These are phyloP conservation scores for Nannoperca obscura DNA, from an alignment of 2,797 vertebrate species.

Conservation along the genomic window DNA sequence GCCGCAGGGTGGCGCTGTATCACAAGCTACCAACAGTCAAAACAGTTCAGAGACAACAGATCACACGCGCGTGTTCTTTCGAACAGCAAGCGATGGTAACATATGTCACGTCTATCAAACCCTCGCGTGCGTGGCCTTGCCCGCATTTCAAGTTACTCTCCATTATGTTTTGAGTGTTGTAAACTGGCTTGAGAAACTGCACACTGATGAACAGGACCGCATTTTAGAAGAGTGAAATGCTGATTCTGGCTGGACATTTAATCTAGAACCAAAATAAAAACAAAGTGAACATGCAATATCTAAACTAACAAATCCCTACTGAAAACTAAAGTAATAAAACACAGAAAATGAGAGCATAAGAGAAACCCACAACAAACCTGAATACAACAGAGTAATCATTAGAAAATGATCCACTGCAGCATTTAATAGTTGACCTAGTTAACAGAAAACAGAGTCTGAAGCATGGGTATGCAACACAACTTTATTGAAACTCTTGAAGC, in stretches of 20 bases:
- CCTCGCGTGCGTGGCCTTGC: neutral
- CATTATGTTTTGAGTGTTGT: neutral
- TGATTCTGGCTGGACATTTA: neutral
- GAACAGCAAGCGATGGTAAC: neutral
- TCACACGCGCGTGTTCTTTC: neutral
- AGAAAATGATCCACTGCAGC: neutral
- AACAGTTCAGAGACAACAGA: no score
- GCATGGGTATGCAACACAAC: conserved; percentile 85
- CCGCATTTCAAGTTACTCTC: neutral
- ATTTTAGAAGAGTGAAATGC: neutral
- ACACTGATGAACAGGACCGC: neutral
- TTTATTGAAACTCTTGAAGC: conserved; percentile 90
- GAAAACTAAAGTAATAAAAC: neutral
- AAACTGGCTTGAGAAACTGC: neutral
- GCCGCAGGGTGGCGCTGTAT: neutral
- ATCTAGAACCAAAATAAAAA: neutral
- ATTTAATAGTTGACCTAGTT: neutral
- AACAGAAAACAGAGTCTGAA: conserved; percentile 49
- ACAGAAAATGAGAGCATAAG: neutral
- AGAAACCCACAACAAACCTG: neutral
- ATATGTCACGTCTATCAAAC: neutral
- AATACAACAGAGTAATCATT: conserved; percentile 1
- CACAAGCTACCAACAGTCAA: neutral
- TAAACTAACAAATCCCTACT: neutral
- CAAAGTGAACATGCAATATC: neutral